Evolutionary conservation across 2,888 invertebrate genomes (phyloP), one percentile per base, ranked within the genome.

Genomic region (Callyntrura guangdongensis): DNA sequence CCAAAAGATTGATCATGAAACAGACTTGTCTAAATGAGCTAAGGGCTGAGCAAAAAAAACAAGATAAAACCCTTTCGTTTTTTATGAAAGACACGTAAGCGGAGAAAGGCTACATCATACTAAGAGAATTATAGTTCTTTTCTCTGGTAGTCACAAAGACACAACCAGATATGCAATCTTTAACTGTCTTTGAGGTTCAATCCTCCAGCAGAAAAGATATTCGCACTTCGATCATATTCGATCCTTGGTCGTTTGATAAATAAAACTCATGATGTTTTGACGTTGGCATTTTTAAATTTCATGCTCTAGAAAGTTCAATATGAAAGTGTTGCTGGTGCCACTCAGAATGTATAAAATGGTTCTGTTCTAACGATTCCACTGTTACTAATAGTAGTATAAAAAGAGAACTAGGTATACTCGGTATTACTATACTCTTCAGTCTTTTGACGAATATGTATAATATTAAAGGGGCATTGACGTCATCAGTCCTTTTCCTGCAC

Each of bases 191-290:
- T n/a, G 36, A 2, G 59, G 61, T 27, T n/a, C 81, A 61, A 81
- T 61, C 81, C 81, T 59, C 59, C 61, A 36, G 20, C 61, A 36
- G 45, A 81, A 53, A 81, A 81, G 59, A n/a, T 81, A 25, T 81
- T 85, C 27, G 9, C 72, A 72, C 53, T 85, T 85, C 85, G 85
- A 72, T 85, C 27, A 85, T 72, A 72, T 72, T 85, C n/a, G n/a
- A 47, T 49, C 67, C 49, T 67, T 67, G 17, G n/a, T 83, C n/a
- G 49, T 83, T 22, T 83, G 49, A 22, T 2, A 74, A 20, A 22
- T 2, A 74, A 20, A 74, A 74, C 12, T 17, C 27, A 20, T 61
- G 82, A 82, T 82, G n/a, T 82, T 82, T 27, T 72, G 72, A 20
- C 47, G 53, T 53, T 49, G 49, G 25, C 49, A 67, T 83, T 67